Evolutionary conservation across 2,113 vertebrate species (phyloP).

Genomic region (Ciconia maguari): DNA sequence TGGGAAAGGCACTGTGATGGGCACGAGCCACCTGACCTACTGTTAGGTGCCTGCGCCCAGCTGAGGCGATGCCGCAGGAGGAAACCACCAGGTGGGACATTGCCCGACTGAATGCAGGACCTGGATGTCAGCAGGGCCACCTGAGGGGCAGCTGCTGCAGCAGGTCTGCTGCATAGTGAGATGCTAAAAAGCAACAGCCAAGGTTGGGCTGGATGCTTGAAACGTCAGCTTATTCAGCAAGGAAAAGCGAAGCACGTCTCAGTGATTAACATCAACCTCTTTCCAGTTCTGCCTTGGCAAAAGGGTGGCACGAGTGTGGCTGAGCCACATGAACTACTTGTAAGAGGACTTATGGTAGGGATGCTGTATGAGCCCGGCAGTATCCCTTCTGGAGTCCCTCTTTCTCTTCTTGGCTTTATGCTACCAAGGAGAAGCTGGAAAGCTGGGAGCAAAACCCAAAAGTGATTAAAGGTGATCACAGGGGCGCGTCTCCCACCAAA

Average conservation of each 20-base stretch:
- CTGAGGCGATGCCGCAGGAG: no score
- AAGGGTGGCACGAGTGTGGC: neutral
- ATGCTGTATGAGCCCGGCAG: accelerated
- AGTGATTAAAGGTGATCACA: accelerated
- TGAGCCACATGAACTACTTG: neutral
- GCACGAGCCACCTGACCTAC: neutral
- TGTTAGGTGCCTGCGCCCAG: neutral
- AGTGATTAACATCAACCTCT: neutral
- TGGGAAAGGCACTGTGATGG: neutral
- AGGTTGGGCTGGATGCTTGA: neutral
- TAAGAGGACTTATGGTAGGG: neutral
- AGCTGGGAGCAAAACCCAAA: neutral
- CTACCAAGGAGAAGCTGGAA: neutral
- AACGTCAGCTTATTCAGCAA: neutral
- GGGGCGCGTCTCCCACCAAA: neutral
- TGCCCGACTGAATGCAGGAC: neutral
- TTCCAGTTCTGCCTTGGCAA: neutral
- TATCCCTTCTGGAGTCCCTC: accelerated
- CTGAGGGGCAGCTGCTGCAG: neutral
- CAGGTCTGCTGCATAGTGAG: neutral
- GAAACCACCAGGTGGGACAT: neutral
- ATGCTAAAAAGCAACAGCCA: neutral
- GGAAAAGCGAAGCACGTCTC: neutral
- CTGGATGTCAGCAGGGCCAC: neutral
- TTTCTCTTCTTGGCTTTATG: neutral